Evolutionary conservation across 2,113 vertebrate genomes (phyloP).

Genomic region (Rhipidura dahli): DNA sequence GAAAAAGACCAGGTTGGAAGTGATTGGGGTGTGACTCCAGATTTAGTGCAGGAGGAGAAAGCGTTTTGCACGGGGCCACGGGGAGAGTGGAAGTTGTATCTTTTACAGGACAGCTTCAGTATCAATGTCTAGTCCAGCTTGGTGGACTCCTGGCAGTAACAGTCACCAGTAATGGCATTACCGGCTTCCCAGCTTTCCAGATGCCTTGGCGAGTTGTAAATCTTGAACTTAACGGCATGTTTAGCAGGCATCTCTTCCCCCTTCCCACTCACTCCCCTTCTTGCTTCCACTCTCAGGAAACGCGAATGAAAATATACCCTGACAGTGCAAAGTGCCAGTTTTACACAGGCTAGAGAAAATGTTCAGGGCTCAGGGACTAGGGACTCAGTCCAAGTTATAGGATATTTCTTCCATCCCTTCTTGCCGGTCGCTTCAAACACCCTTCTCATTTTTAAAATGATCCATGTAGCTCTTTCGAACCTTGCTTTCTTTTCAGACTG

Average conservation of each 20-base stretch:
- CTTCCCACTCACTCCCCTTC: not conserved
- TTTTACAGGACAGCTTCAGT: conserved; percentile 39
- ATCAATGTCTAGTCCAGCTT: conserved; percentile 31
- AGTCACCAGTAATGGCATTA: conserved; percentile 61
- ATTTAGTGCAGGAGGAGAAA: not conserved
- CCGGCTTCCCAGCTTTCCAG: conserved; percentile 60
- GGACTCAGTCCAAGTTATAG: not conserved
- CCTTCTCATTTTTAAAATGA: not conserved
- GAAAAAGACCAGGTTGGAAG: not conserved
- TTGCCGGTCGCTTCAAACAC: not conserved
- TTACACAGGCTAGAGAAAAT: not conserved
- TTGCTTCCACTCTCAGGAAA: not conserved
- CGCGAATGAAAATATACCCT: not conserved
- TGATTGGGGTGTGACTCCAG: not conserved
- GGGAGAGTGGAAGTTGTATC: conserved; percentile 39
- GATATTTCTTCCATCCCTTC: not conserved
- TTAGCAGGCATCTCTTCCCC: conserved; percentile 43
- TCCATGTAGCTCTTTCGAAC: not conserved
- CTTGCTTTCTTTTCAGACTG: conserved; percentile 21
- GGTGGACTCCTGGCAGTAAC: conserved; percentile 35
- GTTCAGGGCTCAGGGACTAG: fast-evolving
- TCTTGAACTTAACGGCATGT: conserved; percentile 76
- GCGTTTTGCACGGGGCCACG: fast-evolving
- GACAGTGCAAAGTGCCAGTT: not conserved
- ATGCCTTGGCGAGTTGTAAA: conserved; percentile 72